These are phyloP conservation scores for Coluber constrictor DNA, from an alignment of 2,797 vertebrate genomes.

Conservation along the genomic window DNA sequence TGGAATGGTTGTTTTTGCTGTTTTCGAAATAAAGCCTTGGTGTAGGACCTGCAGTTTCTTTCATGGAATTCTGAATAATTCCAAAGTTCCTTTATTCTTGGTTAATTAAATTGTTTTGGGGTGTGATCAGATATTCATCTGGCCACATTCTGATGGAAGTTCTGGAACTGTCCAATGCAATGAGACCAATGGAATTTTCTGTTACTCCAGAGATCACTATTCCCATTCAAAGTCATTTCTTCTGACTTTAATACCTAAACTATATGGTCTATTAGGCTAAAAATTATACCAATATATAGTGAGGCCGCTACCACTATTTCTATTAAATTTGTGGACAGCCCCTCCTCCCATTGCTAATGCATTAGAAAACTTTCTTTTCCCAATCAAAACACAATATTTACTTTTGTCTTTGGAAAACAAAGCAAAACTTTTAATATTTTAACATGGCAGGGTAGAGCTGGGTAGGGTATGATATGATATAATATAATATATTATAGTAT, in stretches of 20 bases:
- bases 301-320: neutral
- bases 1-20: neutral
- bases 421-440: neutral
- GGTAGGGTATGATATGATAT: neutral
- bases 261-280: neutral
- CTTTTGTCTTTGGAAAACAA: neutral
- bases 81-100: neutral
- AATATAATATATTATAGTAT: neutral
- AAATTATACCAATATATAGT: neutral
- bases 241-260: neutral
- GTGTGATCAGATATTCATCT: neutral
- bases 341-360: neutral
- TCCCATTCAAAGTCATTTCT: neutral
- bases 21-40: neutral
- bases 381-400: neutral
- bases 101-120: neutral
- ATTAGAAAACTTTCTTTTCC: neutral
- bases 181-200: neutral
- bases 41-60: neutral
- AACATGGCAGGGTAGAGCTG: neutral
- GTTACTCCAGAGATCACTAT: neutral
- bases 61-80: neutral
- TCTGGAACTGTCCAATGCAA: neutral
- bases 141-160: neutral
- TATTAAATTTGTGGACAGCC: neutral